Conservation (phyloP, 2,888 invertebrate genomes). For the Dilophus febrilis region DNA sequence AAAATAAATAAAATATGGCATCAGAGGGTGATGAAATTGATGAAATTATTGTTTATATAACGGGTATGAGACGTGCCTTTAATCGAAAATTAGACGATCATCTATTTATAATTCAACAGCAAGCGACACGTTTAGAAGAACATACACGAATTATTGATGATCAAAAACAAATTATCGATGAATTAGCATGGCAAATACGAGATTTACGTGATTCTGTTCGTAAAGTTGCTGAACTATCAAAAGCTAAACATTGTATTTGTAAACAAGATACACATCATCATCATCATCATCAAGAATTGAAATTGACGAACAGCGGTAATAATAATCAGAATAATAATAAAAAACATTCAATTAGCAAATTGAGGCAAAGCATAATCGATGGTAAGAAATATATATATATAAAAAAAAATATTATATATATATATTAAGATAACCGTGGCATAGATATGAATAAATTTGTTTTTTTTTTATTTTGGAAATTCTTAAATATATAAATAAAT, state of each 20-base stretch:
- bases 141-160: conserved; percentile 4
- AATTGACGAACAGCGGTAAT: too few species aligned
- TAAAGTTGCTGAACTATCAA: conserved; percentile 1
- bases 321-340: too few species aligned
- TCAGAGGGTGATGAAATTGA: conserved; percentile 4
- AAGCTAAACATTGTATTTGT: conserved; percentile 1
- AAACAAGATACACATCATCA: too few species aligned
- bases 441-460: too few species aligned
- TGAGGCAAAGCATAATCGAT: too few species aligned
- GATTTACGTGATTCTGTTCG: conserved; percentile 6
- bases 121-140: conserved; percentile 4
- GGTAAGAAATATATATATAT: too few species aligned
- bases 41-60: conserved; percentile 6
- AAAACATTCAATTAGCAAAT: too few species aligned
- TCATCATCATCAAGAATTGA: too few species aligned
- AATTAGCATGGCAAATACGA: conserved; percentile 8
- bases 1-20: neutral
- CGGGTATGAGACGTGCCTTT: conserved; percentile 3
- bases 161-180: conserved; percentile 5
- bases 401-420: too few species aligned
- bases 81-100: conserved; percentile 5
- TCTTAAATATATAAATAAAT: too few species aligned
- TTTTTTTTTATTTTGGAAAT: too few species aligned
- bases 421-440: too few species aligned
- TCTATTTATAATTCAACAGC: conserved; percentile 5